Evolutionary conservation across 37 sponge, comb jelly and placozoan genomes (phyloP).

Genomic region (Crambe crambe): DNA sequence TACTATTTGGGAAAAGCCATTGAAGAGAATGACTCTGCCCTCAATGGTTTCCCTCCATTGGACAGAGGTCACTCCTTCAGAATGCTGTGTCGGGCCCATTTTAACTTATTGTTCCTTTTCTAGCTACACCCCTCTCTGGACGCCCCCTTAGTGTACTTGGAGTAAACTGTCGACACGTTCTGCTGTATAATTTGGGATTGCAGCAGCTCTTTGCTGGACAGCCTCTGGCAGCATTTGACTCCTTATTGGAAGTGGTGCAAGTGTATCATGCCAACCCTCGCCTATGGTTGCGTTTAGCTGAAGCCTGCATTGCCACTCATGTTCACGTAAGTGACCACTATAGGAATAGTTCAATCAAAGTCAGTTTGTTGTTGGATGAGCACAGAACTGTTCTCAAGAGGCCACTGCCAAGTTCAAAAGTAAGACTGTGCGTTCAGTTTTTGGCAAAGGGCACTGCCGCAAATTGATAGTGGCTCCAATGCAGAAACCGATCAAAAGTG

Average conservation of each 20-base stretch:
- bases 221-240: conserved; percentile 88
- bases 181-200: conserved; percentile 93
- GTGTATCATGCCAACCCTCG: conserved; percentile 92
- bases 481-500: conserved; percentile 11
- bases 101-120: background rate
- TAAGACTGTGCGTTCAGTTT: conserved; percentile 63
- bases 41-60: conserved; percentile 82
- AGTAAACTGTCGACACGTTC: conserved; percentile 86
- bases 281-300: conserved; percentile 95
- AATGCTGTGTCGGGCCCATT: too few species aligned
- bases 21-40: conserved; percentile 92
- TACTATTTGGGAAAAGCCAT: conserved; percentile 90
- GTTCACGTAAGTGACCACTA: conserved; percentile 33
- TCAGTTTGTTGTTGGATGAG: background rate
- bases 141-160: conserved; percentile 80
- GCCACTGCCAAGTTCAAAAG: conserved; percentile 40
- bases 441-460: conserved; percentile 76
- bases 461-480: conserved; percentile 70
- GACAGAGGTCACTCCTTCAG: conserved; percentile 55
- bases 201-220: conserved; percentile 91
- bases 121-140: conserved; percentile 86
- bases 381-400: background rate
- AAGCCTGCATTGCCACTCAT: conserved; percentile 87
- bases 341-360: background rate
- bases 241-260: conserved; percentile 87